These are phyloP conservation scores for Pipistrellus pygmaeus DNA, from an alignment of 2,797 vertebrate genomes.

Conservation along the genomic window DNA sequence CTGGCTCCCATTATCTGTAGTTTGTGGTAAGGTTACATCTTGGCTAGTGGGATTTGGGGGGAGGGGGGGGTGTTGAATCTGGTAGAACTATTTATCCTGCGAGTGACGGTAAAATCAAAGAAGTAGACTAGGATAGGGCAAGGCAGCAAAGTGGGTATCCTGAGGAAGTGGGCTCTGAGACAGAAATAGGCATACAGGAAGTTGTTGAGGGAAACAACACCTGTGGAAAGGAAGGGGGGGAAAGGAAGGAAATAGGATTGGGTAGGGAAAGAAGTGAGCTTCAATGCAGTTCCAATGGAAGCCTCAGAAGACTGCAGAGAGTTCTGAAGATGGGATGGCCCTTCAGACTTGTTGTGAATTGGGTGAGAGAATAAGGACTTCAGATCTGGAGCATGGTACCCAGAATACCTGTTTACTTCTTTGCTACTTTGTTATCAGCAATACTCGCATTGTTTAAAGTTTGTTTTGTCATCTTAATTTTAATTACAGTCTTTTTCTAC, in stretches of 20 bases:
- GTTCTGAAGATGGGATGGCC: background rate
- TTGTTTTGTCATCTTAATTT: background rate
- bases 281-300: background rate
- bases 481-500: conserved; percentile 1
- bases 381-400: background rate
- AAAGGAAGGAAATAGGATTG: background rate
- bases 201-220: background rate
- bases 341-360: background rate
- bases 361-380: background rate
- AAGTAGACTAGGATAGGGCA: background rate
- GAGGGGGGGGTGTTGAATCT: background rate
- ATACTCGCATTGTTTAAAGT: background rate
- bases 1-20: background rate
- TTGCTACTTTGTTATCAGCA: background rate
- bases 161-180: background rate
- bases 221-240: background rate
- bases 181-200: background rate
- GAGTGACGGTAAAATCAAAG: background rate
- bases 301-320: background rate
- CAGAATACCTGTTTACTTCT: background rate
- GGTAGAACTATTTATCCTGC: background rate
- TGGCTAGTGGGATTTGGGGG: background rate
- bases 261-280: background rate
- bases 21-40: background rate
- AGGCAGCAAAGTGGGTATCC: background rate